phyloP scores from a whole-genome alignment of 2,113 vertebrate genomes.

The Upupa epops region DNA sequence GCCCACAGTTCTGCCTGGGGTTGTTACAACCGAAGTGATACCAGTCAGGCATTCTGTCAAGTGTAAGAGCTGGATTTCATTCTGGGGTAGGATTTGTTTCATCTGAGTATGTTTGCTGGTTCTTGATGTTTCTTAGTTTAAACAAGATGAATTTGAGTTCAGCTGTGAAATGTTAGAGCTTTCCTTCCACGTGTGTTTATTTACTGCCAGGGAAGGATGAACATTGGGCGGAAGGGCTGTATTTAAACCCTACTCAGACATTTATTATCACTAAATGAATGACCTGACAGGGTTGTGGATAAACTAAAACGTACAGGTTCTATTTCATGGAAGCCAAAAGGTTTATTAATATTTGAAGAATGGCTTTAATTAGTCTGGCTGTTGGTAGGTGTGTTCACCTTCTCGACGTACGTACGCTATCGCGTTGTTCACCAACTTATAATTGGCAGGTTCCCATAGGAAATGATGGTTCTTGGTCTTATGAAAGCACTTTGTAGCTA shows the following conservation, averaged over 20 bases:
- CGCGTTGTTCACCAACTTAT: conserved; percentile 70
- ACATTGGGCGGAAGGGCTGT: not conserved
- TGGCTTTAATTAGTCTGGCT: conserved; percentile 49
- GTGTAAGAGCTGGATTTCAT: not conserved
- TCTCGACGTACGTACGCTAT: conserved; percentile 59
- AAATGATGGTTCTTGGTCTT: conserved; percentile 76
- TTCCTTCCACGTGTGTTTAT: not conserved
- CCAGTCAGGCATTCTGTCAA: too few relatives aligned
- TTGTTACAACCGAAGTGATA: too few relatives aligned
- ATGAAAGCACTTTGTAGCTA: conserved; percentile 75
- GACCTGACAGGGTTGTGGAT: not conserved
- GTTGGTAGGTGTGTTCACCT: conserved; percentile 54
- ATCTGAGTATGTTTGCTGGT: not conserved
- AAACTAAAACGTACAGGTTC: not conserved
- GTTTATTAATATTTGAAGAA: conserved; percentile 36
- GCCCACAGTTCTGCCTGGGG: too few relatives aligned
- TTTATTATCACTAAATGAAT: conserved; percentile 18
- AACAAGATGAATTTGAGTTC: not conserved
- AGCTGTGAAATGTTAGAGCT: not conserved
- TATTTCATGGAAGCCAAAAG: not conserved
- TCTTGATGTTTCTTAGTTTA: not conserved
- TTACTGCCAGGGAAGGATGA: not conserved
- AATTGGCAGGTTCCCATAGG: conserved; percentile 81
- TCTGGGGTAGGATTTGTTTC: not conserved
- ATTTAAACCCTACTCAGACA: conserved; percentile 20